Evolutionary conservation across 2,797 vertebrate species (phyloP).

Genomic region (Distichodus sexfasciatus): DNA sequence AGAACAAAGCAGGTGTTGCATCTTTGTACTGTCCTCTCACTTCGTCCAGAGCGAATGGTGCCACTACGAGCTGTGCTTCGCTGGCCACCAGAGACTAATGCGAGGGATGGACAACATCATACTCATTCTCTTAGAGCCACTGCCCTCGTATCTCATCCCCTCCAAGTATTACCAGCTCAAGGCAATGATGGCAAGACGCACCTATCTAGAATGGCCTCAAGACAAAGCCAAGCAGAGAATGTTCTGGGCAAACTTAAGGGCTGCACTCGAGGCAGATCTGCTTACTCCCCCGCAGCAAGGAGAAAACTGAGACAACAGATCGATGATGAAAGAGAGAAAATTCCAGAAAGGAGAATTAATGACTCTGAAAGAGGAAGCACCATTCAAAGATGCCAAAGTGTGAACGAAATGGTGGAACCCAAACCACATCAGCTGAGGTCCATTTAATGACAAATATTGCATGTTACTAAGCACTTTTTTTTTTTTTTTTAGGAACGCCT

Average conservation of each 20-base stretch:
- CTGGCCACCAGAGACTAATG: slow-evolving; percentile 80
- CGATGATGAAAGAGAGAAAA: too few species aligned
- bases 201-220: slow-evolving; percentile 86
- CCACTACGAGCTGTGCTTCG: slow-evolving; percentile 92
- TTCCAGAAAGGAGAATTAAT: too few species aligned
- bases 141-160: slow-evolving; percentile 80
- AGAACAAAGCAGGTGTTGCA: slow-evolving; percentile 82
- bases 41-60: slow-evolving; percentile 94
- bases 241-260: slow-evolving; percentile 85
- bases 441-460: too few species aligned
- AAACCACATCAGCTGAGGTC: too few species aligned
- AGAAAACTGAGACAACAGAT: slow-evolving; percentile 20
- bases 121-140: slow-evolving; percentile 84
- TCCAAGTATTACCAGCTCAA: slow-evolving; percentile 83
- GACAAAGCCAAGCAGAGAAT: slow-evolving; percentile 80
- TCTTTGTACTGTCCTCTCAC: slow-evolving; percentile 87
- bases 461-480: too few species aligned
- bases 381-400: too few species aligned
- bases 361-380: neutral
- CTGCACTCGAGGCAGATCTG: slow-evolving; percentile 71
- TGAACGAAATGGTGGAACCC: too few species aligned
- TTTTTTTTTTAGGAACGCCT: too few species aligned
- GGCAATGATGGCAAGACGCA: slow-evolving; percentile 80
- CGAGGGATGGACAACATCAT: slow-evolving; percentile 77
- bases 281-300: slow-evolving; percentile 30